Conservation (phyloP, 2,797 vertebrate species). For the Pantherophis alleghaniensis region DNA sequence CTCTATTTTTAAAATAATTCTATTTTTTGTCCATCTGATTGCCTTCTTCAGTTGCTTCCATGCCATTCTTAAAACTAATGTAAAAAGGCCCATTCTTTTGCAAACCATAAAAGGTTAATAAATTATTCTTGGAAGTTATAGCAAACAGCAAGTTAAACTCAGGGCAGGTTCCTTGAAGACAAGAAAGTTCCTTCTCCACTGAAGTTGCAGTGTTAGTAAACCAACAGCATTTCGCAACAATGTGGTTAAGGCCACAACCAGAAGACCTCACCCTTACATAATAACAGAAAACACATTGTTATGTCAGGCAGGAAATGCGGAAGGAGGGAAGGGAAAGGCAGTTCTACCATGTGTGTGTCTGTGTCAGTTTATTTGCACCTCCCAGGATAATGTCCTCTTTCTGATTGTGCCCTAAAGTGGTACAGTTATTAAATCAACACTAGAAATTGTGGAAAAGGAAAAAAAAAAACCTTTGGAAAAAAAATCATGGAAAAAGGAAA, state of each 20-base stretch:
- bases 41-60: background rate
- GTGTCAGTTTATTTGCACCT: background rate
- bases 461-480: background rate
- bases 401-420: background rate
- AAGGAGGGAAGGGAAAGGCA: background rate
- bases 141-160: background rate
- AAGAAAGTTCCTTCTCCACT: background rate
- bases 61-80: background rate
- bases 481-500: background rate
- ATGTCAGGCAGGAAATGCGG: background rate
- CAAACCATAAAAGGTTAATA: background rate
- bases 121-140: background rate
- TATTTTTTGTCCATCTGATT: background rate
- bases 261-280: background rate
- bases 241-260: background rate
- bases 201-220: background rate
- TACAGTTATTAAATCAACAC: background rate
- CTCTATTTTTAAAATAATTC: background rate
- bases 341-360: background rate
- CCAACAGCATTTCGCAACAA: background rate
- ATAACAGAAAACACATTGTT: background rate
- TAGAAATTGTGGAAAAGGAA: background rate
- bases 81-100: background rate
- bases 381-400: background rate
- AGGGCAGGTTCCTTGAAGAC: background rate